These are phyloP conservation scores for Meteorus cinctellus DNA, from an alignment of 2,888 invertebrate species.

Conservation along the genomic window DNA sequence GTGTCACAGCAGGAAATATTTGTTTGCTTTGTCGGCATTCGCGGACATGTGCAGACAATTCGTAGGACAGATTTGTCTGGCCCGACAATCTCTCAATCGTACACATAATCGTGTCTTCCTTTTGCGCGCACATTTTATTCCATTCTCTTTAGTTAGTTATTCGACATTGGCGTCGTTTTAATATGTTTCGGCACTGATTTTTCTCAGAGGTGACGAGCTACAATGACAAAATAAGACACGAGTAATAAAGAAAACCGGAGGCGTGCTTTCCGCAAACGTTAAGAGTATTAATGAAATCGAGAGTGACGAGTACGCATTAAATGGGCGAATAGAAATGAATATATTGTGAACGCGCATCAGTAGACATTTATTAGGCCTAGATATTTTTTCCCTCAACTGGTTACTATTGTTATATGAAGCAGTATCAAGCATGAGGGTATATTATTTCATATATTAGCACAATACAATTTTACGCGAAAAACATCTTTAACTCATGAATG, in stretches of 20 bases:
- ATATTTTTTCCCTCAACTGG: no score
- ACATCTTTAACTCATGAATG: background rate
- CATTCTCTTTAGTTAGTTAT: conserved; percentile 17
- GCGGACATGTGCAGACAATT: conserved; percentile 72
- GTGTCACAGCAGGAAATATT: conserved; percentile 61
- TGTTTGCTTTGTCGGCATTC: conserved; percentile 67
- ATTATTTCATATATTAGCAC: no score
- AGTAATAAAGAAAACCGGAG: conserved; percentile 38
- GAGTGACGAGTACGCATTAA: conserved; percentile 22
- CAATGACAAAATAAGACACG: conserved; percentile 27
- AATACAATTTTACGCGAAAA: no score
- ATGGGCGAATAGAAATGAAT: background rate
- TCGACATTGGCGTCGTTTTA: background rate
- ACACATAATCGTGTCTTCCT: conserved; percentile 57
- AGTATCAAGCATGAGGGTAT: no score
- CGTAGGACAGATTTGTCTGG: conserved; percentile 70
- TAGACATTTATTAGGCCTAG: no score
- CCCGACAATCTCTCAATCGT: conserved; percentile 56
- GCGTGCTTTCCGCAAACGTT: conserved; percentile 37
- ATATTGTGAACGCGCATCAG: no score
- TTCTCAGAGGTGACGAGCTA: conserved; percentile 18
- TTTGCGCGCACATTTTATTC: conserved; percentile 8
- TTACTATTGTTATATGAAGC: no score
- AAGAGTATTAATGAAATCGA: conserved; percentile 40
- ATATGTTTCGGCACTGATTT: conserved; percentile 4